Evolutionary conservation across 30 jellyfish, hydroid and myxozoan genomes (phyloP), one percentile per base, ranked within the genome.

Genomic region (Haliclystus octoradiatus): DNA sequence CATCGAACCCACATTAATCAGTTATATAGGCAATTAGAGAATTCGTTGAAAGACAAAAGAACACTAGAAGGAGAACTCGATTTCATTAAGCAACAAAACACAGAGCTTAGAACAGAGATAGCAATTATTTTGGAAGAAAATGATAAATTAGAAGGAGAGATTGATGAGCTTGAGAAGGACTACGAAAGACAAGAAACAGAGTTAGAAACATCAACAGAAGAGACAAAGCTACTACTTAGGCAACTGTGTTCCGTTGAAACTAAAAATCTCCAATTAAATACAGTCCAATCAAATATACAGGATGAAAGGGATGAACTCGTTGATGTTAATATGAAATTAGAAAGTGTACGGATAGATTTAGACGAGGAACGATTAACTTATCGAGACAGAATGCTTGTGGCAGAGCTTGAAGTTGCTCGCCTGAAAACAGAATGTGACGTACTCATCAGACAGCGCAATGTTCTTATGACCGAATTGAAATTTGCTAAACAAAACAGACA

Each of bases 201-300:
- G 51, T 63, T 91, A 9, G 88, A 62, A 9, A 60, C 84, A 3
- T 81, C 99, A 34, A 77, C 92, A 23, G 99, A 82, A 50, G 95
- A 91, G 57, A 91, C 99, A 0, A 83, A 82, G 67, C 74, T 30
- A 33, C 65, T 91, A 29, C 57, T 40, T 40, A 68, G 99, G 70
- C 99, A 91, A 66, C 86, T 91, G 28, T 91, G 99, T 65, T 80
- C 96, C 13, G 78, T 68, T 15, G 99, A 91, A 67, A 79, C 95
- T 29, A 76, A 79, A 53, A 91, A 91, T 71, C 79, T 91, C 26
- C 80, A 78, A 34, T 81, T 91, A 31, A 69, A 93, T 74, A 91
- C 94, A 29, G 78, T 57, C 28, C 88, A 91, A 28, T 73, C 94
- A 65, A 76, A 77, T 50, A 84, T 67, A 23, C 95, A 91, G 69